phyloP scores from a whole-genome alignment of 2,797 vertebrate species.

The Phoebastria nigripes region DNA sequence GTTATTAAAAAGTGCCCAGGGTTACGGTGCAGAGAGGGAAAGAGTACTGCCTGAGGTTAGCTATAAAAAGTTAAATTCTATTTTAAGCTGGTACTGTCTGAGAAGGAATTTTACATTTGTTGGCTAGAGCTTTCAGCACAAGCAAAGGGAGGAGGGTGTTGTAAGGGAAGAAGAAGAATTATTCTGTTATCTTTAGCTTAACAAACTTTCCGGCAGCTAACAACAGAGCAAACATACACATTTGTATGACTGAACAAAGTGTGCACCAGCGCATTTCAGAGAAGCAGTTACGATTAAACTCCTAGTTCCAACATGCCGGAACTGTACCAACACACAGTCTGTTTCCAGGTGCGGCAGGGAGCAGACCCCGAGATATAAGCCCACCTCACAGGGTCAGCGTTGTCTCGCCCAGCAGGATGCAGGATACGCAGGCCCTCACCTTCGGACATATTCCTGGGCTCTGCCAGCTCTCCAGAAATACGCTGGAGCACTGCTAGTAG shows the following conservation, averaged over 20 bases:
- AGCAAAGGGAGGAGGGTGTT: neutral
- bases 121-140: neutral
- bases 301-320: neutral
- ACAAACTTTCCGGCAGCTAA: neutral
- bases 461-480: neutral
- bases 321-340: fast-evolving
- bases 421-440: neutral
- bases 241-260: neutral
- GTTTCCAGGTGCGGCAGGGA: neutral
- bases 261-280: neutral
- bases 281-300: neutral
- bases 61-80: neutral
- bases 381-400: neutral
- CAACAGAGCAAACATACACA: neutral
- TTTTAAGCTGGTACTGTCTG: neutral
- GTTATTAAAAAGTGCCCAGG: neutral
- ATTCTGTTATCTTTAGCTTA: neutral
- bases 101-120: neutral
- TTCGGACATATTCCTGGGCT: fast-evolving
- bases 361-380: neutral
- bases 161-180: neutral
- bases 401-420: neutral
- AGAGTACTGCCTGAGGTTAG: neutral
- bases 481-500: fast-evolving
- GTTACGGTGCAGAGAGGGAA: neutral